Evolutionary conservation across 2,888 invertebrate species (phyloP), one percentile per base, ranked within the genome.

Genomic region (Meliscaeva auricollis): DNA sequence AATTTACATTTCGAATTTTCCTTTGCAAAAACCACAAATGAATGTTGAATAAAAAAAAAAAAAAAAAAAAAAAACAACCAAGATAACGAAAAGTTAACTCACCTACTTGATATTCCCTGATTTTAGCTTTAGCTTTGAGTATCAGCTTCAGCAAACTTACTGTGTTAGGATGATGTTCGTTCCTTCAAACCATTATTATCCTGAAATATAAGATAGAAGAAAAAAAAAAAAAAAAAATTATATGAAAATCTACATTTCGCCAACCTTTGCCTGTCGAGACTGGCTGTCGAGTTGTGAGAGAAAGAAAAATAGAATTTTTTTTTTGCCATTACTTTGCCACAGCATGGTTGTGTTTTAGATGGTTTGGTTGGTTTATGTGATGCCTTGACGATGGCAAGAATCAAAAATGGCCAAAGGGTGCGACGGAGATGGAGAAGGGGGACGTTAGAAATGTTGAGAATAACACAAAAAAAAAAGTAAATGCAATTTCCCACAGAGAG

Each of bases 1-100:
- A 85, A 85, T 85, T 85, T 85, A 85, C 85, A 85, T 85, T 80
- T 85, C 76, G 85, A 85, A 85, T 85, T 80, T 73, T 73, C 46
- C 26, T 26, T 60, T 17, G 35, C 32, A 56, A 62, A 64, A 69
- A 22, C 81, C 85, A 81, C 72, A 50, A 62, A 58, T 60, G 60
- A 41, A 60, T 41, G n/a, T 60, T 30, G 6, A 38, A 69, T 20
- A 44, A 54, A 32, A 60, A 68, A 64, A 56, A 66, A 46, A 41
- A 20, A 38, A 13, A 38, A 58, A 32, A 66, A 48, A 20, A 66
- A 35, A 44, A 2, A 8, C 6, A n/a, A 6, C n/a, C 9, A 38
- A 38, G n/a, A 46, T 30, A 64, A 46, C 15, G 32, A 64, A 72
- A 76, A 80, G 76, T 85, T 85, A 85, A 80, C 84, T 50, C 30